Evolutionary conservation across 2,888 invertebrate species (phyloP).

Genomic region (Metopia argyrocephala): DNA sequence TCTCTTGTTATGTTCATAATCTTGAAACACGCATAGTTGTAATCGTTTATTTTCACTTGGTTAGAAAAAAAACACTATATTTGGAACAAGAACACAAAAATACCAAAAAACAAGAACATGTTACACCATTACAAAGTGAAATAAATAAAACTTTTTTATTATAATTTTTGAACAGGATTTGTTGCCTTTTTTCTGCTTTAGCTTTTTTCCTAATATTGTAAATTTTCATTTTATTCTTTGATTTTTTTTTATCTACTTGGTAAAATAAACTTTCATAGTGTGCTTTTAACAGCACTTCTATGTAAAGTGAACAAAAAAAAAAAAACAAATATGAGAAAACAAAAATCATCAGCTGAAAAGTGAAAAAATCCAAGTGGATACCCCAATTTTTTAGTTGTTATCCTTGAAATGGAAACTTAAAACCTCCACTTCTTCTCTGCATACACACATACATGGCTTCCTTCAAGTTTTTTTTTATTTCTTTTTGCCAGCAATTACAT

Average conservation of each 20-base stretch:
- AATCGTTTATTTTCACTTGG: not conserved
- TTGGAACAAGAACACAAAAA: conserved; percentile 16
- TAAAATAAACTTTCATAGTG: conserved; percentile 62
- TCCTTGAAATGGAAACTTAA: conserved; percentile 60
- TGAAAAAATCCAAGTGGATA: conserved; percentile 45
- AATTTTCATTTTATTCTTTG: conserved; percentile 13
- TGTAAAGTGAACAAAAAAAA: conserved; percentile 27
- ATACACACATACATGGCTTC: conserved; percentile 6
- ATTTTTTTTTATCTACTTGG: conserved; percentile 29
- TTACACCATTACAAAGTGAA: conserved; percentile 54
- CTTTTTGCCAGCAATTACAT: conserved; percentile 39
- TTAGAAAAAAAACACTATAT: conserved; percentile 11
- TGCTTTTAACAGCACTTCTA: conserved; percentile 61
- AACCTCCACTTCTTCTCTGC: not conserved
- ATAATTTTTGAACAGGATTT: conserved; percentile 35
- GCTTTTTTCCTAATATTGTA: not conserved
- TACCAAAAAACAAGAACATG: conserved; percentile 38
- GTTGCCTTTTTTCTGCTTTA: not conserved
- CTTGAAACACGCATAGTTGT: conserved; percentile 56
- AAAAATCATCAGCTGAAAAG: not conserved
- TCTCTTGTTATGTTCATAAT: conserved; percentile 38
- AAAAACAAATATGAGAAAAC: too few species aligned
- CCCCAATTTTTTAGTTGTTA: conserved; percentile 58
- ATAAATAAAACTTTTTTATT: conserved; percentile 60
- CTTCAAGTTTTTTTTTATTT: conserved; percentile 7